Evolutionary conservation across 2,888 invertebrate species (phyloP).

Genomic region (Andrena haemorrhoa): DNA sequence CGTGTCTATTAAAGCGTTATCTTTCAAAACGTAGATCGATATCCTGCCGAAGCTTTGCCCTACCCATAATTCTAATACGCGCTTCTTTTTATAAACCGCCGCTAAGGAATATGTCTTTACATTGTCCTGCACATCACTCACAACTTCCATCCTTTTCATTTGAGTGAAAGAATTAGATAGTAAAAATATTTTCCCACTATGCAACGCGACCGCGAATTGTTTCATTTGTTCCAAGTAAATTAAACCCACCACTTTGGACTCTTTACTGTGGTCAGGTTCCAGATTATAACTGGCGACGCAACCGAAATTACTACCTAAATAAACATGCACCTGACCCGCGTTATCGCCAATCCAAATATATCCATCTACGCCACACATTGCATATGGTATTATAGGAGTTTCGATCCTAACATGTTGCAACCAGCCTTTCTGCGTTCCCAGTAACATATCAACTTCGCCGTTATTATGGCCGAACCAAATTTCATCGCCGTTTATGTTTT

Average conservation of each 20-base stretch:
- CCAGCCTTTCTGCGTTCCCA: slow-evolving; percentile 87
- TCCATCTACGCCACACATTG: slow-evolving; percentile 91
- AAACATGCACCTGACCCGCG: slow-evolving; percentile 93
- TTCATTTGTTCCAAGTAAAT: slow-evolving; percentile 88
- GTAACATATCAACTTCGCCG: slow-evolving; percentile 88
- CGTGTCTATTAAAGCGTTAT: slow-evolving; percentile 83
- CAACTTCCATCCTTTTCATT: slow-evolving; percentile 80
- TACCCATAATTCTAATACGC: slow-evolving; percentile 92
- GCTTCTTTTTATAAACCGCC: slow-evolving; percentile 79
- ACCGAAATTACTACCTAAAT: slow-evolving; percentile 86
- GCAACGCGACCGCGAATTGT: slow-evolving; percentile 93
- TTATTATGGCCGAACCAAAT: slow-evolving; percentile 91
- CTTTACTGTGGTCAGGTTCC: slow-evolving; percentile 88
- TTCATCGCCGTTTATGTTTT: slow-evolving; percentile 86
- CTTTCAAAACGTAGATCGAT: slow-evolving; percentile 91
- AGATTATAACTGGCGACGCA: slow-evolving; percentile 84
- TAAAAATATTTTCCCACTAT: slow-evolving; percentile 88
- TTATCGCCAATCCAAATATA: slow-evolving; percentile 96
- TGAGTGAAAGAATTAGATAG: slow-evolving; percentile 82
- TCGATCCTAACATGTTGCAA: slow-evolving; percentile 87
- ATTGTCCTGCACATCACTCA: slow-evolving; percentile 80
- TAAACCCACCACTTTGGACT: slow-evolving; percentile 89
- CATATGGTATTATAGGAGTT: slow-evolving; percentile 88
- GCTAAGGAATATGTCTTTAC: slow-evolving; percentile 81
- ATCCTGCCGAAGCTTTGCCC: slow-evolving; percentile 93